Evolutionary conservation across 2,888 invertebrate genomes (phyloP), one percentile per base, ranked within the genome.

Genomic region (Leucophenga maculata): DNA sequence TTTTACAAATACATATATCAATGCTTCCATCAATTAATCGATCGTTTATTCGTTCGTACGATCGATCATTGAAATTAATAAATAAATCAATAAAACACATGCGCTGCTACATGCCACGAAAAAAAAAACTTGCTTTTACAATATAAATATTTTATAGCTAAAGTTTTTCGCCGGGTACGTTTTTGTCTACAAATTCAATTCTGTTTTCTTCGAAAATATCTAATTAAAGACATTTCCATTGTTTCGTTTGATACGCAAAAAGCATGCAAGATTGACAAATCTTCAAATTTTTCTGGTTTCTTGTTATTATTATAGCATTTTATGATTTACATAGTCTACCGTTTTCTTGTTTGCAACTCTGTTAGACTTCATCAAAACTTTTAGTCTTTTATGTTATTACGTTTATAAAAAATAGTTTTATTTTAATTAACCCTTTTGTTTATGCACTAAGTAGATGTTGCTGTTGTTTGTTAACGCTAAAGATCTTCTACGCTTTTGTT

Each of bases 381-480:
- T 72, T 71, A 74, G 18, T 60, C 65, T 57, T 31, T 67, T 64
- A 68, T 64, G 60, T 48, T 66, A 39, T 70, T 71, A 67, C 79
- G 72, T 83, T 65, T 75, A 78, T 75, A 80, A 80, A 83, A 79
- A 80, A 80, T 80, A 83, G 83, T 77, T 67, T 74, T 75, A 76
- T 70, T 69, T 67, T 73, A 73, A 71, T 74, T 73, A 73, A 71
- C 72, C 68, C 67, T 70, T 68, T 39, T 44, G 60, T 71, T 64
- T 82, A 82, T 84, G 68, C 70, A 77, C 82, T 82, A 84, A 83
- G 83, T 83, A 79, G 77, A 80, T 79, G 82, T 84, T 81, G 84
- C 78, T 84, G 84, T 78, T 84, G 77, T 74, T 69, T 13, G 46
- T 54, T 57, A 68, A 70, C 67, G 67, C 67, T 60, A 67, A 69